Conservation (phyloP, 2,888 invertebrate species). For the Busseola fusca region DNA sequence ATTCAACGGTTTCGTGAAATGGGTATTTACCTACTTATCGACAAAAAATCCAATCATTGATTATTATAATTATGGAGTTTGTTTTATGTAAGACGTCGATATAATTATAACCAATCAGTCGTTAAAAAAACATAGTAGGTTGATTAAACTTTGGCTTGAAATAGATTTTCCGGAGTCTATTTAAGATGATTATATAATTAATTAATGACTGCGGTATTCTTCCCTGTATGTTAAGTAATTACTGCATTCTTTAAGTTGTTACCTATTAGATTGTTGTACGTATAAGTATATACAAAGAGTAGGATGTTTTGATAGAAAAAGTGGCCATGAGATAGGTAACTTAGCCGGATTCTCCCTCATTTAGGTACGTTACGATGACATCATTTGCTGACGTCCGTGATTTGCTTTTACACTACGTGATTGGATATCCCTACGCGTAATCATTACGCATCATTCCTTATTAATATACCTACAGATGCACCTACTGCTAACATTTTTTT, state of each 20-base stretch:
- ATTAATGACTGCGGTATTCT: constrained; percentile 68
- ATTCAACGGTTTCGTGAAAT: constrained; percentile 15
- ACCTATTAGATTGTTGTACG: constrained; percentile 20
- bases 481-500: constrained; percentile 1
- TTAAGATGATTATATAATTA: constrained; percentile 65
- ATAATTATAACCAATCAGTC: neutral
- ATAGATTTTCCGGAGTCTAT: constrained; percentile 71
- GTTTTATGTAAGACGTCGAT: constrained; percentile 15
- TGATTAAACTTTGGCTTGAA: constrained; percentile 63
- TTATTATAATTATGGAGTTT: constrained; percentile 34
- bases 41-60: constrained; percentile 29
- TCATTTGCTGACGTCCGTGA: constrained; percentile 80
- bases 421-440: constrained; percentile 54
- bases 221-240: constrained; percentile 73
- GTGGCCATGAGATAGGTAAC: constrained; percentile 83
- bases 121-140: constrained; percentile 44
- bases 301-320: constrained; percentile 80
- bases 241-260: constrained; percentile 63
- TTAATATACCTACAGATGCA: constrained; percentile 6
- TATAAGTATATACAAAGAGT: constrained; percentile 56
- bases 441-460: constrained; percentile 34
- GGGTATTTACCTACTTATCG: neutral
- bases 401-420: constrained; percentile 72
- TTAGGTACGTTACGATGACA: constrained; percentile 76
- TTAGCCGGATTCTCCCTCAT: constrained; percentile 84